A percentile compares a stretch with the other conserved stretches of the same genome.
Evolutionary conservation across 2,797 vertebrate species (phyloP).

Genomic region (Gadopsis bispinosus): DNA sequence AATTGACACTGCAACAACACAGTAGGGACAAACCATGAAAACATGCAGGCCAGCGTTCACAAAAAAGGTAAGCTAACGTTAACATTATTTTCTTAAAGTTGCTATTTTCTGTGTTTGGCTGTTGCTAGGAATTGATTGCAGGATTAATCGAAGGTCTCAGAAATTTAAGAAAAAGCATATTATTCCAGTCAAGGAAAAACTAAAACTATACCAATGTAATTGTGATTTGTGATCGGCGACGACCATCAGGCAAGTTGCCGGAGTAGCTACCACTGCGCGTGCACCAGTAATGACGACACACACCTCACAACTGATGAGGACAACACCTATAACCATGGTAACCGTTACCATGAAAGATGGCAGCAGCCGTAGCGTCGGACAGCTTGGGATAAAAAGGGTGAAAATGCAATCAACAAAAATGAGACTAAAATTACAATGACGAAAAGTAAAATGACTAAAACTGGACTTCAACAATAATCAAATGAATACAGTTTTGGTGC

Average conservation of each 20-base stretch:
- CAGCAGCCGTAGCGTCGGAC: background rate
- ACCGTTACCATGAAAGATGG: background rate
- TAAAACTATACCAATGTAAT: background rate
- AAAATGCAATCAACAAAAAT: background rate
- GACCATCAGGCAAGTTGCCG: background rate
- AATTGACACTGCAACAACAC: background rate
- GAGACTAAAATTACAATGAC: background rate
- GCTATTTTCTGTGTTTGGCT: background rate
- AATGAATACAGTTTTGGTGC: conserved; percentile 7
- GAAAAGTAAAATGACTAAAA: background rate
- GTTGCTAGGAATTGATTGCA: too few relatives aligned
- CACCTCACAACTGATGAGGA: background rate
- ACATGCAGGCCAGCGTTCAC: background rate
- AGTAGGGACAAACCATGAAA: background rate
- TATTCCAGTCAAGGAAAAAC: background rate
- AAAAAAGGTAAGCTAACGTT: background rate
- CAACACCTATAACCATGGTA: background rate
- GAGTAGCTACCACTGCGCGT: too few relatives aligned
- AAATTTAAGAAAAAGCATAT: background rate
- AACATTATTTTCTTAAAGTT: background rate
- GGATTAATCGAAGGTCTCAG: background rate
- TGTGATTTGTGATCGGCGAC: background rate
- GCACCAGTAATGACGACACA: too few relatives aligned
- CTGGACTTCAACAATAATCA: background rate
- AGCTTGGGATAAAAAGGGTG: background rate